Conservation (phyloP, 2,888 invertebrate genomes). For the Pyrrhosoma nymphula region DNA sequence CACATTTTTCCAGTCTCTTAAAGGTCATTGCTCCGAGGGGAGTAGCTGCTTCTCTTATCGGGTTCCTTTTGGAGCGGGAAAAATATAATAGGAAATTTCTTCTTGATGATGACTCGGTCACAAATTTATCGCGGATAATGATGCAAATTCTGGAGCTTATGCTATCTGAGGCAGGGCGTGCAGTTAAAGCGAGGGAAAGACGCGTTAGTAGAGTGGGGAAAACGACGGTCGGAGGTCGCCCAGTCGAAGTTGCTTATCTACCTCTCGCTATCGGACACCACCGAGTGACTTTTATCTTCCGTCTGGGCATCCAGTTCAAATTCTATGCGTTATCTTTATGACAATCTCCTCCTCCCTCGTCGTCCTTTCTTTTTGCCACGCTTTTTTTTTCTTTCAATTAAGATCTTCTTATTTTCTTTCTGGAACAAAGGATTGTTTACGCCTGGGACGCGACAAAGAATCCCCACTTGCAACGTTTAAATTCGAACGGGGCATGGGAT, state of each 20-base stretch:
- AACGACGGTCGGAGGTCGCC: background rate
- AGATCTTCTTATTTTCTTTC: background rate
- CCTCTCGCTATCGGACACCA: background rate
- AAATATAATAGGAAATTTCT: background rate
- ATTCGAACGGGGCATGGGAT: no score
- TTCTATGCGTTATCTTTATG: background rate
- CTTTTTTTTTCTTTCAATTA: background rate
- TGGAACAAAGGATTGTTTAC: background rate
- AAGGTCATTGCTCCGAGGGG: no score
- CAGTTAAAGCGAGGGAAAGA: background rate
- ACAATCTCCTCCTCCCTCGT: background rate
- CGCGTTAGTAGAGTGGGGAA: background rate
- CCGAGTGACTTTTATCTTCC: background rate
- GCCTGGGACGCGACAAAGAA: no score
- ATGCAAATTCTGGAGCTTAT: background rate
- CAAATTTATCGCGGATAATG: background rate
- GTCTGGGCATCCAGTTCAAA: background rate
- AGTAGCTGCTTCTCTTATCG: background rate
- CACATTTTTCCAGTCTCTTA: no score
- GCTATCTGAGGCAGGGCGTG: background rate
- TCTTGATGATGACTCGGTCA: background rate
- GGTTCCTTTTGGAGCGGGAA: background rate
- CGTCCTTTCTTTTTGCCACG: background rate
- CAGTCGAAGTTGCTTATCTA: background rate
- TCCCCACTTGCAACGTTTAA: no score